phyloP scores from a whole-genome alignment of 2,888 invertebrate genomes.

The Leptogaster cylindrica region DNA sequence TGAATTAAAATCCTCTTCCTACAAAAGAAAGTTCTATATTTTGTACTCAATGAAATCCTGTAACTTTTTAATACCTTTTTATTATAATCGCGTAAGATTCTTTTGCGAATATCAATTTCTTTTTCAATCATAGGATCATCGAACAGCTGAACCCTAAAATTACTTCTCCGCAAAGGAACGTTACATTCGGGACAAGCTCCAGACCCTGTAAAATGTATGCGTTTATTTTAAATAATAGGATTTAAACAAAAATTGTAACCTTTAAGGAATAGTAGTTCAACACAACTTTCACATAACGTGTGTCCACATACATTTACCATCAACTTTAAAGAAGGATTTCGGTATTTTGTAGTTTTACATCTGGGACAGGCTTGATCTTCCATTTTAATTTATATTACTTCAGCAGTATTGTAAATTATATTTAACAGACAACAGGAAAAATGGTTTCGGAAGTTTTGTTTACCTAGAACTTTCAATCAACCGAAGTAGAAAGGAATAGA shows the following conservation, averaged over 20 bases:
- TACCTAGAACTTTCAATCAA: too few relatives aligned
- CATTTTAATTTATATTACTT: slow-evolving; percentile 52
- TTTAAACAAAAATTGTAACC: slow-evolving; percentile 64
- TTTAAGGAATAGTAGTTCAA: slow-evolving; percentile 94
- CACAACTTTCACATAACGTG: slow-evolving; percentile 96
- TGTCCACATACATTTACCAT: slow-evolving; percentile 99
- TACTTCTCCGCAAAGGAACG: slow-evolving; percentile 83
- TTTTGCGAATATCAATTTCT: slow-evolving; percentile 92
- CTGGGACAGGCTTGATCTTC: slow-evolving; percentile 73
- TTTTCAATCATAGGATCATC: slow-evolving; percentile 97
- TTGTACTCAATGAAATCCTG: background rate
- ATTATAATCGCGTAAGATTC: slow-evolving; percentile 88
- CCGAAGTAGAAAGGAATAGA: too few relatives aligned
- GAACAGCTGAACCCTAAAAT: slow-evolving; percentile 93
- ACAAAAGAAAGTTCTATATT: background rate
- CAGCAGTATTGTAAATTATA: too few relatives aligned
- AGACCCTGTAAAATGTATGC: slow-evolving; percentile 70
- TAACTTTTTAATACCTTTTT: slow-evolving; percentile 69
- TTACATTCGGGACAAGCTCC: slow-evolving; percentile 95
- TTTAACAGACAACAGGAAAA: too few relatives aligned
- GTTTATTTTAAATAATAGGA: slow-evolving; percentile 22
- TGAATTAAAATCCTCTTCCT: slow-evolving; percentile 85
- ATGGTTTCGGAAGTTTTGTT: too few relatives aligned
- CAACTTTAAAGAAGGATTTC: slow-evolving; percentile 94
- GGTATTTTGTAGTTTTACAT: slow-evolving; percentile 96